Percentiles rank a stretch among this genome's conserved stretches.
Conservation (phyloP, 2,113 vertebrate genomes). For the Prionailurus viverrinus region DNA sequence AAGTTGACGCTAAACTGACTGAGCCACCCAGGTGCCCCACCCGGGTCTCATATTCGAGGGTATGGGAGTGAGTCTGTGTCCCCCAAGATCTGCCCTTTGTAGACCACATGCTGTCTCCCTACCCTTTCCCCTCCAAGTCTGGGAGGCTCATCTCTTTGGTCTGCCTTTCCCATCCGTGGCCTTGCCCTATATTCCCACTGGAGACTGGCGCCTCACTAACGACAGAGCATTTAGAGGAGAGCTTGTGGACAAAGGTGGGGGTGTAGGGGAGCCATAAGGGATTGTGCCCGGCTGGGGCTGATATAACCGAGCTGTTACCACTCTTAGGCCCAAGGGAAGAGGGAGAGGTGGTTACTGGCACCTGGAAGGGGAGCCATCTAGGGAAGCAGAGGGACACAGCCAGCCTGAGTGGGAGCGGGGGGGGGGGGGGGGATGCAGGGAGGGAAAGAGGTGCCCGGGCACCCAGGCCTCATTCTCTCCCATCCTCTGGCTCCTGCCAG, state of each 20-base stretch:
- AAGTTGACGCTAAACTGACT: too few species aligned
- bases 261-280: not conserved
- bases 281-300: not conserved
- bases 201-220: rapidly evolving
- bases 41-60: not conserved
- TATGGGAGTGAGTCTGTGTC: not conserved
- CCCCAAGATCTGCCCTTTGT: not conserved
- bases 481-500: not conserved
- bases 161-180: not conserved
- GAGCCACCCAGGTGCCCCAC: too few species aligned
- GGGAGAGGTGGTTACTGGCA: not conserved
- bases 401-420: not conserved
- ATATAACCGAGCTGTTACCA: too few species aligned
- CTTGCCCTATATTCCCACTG: not conserved
- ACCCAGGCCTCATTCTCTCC: not conserved
- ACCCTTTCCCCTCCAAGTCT: rapidly evolving
- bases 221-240: not conserved
- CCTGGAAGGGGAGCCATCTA: not conserved
- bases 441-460: not conserved
- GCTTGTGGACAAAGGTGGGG: not conserved
- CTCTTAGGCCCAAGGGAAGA: not conserved
- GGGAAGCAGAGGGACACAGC: not conserved
- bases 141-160: not conserved
- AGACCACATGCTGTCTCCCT: not conserved
- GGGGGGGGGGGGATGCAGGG: not conserved